Conservation (phyloP, 2,113 vertebrate genomes). For the Arvicanthis niloticus region DNA sequence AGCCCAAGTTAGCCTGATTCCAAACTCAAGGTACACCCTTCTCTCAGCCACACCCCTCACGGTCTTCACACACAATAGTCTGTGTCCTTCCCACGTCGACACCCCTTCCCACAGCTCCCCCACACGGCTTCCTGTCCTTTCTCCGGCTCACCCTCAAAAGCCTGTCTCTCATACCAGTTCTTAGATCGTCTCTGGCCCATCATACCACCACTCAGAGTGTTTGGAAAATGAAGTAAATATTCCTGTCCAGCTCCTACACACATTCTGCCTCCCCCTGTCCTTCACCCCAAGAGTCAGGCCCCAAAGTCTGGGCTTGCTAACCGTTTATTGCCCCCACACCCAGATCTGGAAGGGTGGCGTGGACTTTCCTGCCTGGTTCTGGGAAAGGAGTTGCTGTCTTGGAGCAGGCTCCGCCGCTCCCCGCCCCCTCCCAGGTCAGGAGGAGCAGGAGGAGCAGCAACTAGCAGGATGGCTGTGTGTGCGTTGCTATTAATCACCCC, state of each 20-base stretch:
- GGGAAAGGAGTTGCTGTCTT: not conserved
- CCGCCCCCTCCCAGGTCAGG: conserved; percentile 66
- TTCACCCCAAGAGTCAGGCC: not conserved
- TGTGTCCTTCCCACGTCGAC: not conserved
- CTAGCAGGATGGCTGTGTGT: conserved; percentile 75
- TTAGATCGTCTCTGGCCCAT: not conserved
- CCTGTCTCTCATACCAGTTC: not conserved
- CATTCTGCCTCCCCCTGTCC: not conserved
- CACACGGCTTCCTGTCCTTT: not conserved
- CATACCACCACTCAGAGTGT: not conserved
- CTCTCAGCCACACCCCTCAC: not conserved
- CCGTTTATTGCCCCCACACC: not conserved
- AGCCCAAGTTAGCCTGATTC: conserved; percentile 24
- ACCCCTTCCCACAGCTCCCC: too few relatives aligned
- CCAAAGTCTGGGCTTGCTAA: not conserved
- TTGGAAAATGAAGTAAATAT: not conserved
- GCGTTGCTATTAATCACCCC: conserved; percentile 88
- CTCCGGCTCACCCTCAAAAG: not conserved
- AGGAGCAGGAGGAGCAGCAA: conserved; percentile 22
- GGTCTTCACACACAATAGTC: not conserved
- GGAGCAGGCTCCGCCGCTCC: conserved; percentile 13
- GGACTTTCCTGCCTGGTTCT: not conserved
- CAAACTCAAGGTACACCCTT: not conserved
- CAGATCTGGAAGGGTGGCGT: not conserved
- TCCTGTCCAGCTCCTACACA: not conserved